Conservation (phyloP, 2,888 invertebrate genomes). For the Colostygia pectinataria region DNA sequence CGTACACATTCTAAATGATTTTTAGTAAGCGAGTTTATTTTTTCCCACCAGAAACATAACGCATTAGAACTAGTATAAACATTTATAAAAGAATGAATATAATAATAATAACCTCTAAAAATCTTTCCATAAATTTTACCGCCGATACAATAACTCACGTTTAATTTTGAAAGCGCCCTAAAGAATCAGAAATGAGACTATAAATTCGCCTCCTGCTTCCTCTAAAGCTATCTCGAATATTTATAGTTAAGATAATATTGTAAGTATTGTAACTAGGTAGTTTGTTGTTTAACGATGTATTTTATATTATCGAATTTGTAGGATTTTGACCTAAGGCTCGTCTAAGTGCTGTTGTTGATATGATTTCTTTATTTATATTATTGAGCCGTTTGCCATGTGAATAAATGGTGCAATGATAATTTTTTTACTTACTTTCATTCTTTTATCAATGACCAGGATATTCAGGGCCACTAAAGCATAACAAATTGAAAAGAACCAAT, state of each 20-base stretch:
- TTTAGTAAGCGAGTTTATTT: too few relatives aligned
- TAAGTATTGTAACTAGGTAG: too few relatives aligned
- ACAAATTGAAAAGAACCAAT: too few relatives aligned
- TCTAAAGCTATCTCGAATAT: slow-evolving; percentile 52
- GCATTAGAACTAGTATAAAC: too few relatives aligned
- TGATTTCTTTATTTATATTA: neutral
- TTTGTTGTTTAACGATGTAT: slow-evolving; percentile 48
- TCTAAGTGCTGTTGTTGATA: slow-evolving; percentile 2
- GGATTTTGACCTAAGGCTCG: slow-evolving; percentile 9
- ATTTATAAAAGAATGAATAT: neutral
- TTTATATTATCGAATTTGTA: slow-evolving; percentile 32
- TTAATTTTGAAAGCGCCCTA: slow-evolving; percentile 44
- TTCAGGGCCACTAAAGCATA: too few relatives aligned
- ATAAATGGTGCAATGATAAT: too few relatives aligned
- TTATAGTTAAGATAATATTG: slow-evolving; percentile 52
- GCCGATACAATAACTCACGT: slow-evolving; percentile 41
- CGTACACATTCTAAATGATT: too few relatives aligned
- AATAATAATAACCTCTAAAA: slow-evolving; percentile 21
- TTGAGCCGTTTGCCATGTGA: too few relatives aligned
- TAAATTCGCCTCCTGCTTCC: slow-evolving; percentile 51
- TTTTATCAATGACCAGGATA: too few relatives aligned
- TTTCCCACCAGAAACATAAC: too few relatives aligned
- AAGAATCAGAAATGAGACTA: slow-evolving; percentile 55
- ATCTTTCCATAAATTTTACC: slow-evolving; percentile 26
- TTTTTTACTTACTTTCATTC: too few relatives aligned